phyloP scores from a whole-genome alignment of 1,140 invertebrate genomes.

The Arctopsyche grandis region DNA sequence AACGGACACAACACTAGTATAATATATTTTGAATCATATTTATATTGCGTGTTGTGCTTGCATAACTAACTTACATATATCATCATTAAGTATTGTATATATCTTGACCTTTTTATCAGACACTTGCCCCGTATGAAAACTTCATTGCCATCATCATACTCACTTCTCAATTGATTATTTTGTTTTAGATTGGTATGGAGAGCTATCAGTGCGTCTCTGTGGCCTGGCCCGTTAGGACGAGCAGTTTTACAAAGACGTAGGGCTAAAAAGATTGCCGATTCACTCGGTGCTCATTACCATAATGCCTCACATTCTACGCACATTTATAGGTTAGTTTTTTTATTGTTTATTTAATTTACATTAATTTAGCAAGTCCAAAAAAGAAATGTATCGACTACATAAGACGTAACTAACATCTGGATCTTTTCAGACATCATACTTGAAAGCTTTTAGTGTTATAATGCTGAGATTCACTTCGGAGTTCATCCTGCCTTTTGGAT shows the following conservation, averaged over 20 bases:
- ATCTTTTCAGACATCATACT: too few species aligned
- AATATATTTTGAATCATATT: too few species aligned
- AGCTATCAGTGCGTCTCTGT: constrained; percentile 60
- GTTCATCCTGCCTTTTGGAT: too few species aligned
- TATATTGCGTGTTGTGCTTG: too few species aligned
- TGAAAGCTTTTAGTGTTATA: too few species aligned
- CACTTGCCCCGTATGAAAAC: not conserved
- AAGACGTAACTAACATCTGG: too few species aligned
- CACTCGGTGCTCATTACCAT: constrained; percentile 65
- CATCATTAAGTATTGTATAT: not conserved
- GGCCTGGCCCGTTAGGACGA: constrained; percentile 61
- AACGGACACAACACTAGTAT: too few species aligned
- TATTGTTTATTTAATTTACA: not conserved
- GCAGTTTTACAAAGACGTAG: constrained; percentile 61
- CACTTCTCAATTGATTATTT: not conserved
- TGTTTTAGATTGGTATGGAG: constrained; percentile 59
- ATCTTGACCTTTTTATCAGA: not conserved
- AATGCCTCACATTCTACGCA: constrained; percentile 61
- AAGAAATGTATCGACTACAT: too few species aligned
- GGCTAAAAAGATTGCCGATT: constrained; percentile 55
- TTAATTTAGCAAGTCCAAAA: too few species aligned
- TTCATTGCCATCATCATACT: not conserved
- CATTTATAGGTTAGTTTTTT: constrained; percentile 61
- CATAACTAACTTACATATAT: too few species aligned
- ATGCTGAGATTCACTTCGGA: too few species aligned